Conservation (phyloP, 2,113 vertebrate species). For the Mus pahari region DNA sequence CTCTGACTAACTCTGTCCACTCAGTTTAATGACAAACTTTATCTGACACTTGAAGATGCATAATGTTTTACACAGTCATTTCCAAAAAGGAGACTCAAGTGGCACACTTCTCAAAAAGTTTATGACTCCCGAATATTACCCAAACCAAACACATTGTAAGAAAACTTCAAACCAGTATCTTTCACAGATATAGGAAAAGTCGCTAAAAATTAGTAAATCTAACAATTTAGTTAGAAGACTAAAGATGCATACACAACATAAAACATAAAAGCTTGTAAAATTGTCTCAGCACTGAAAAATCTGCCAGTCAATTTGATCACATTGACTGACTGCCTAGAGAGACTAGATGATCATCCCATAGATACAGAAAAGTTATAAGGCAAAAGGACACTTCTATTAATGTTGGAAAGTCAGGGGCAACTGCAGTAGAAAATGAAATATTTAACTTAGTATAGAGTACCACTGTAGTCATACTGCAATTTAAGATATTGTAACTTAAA, state of each 20-base stretch:
- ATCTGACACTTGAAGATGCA: not conserved
- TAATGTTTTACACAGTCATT: not conserved
- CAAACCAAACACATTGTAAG: not conserved
- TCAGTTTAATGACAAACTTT: conserved; percentile 18
- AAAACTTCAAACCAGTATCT: not conserved
- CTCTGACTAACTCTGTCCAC: too few relatives aligned
- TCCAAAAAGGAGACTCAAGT: not conserved
- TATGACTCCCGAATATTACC: not conserved
- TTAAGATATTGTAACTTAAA: not conserved
- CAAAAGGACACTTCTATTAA: not conserved
- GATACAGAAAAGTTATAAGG: not conserved
- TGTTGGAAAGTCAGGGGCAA: not conserved
- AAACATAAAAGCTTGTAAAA: not conserved
- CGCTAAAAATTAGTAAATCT: not conserved
- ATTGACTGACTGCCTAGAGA: not conserved
- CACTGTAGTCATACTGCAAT: not conserved
- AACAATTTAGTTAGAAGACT: not conserved
- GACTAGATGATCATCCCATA: not conserved
- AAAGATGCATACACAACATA: not conserved
- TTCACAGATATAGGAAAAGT: not conserved
- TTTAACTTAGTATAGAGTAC: not conserved
- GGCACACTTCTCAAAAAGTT: not conserved
- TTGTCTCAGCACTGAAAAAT: not conserved
- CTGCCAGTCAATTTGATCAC: not conserved
- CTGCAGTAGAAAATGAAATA: too few relatives aligned